Evolutionary conservation across 1,140 invertebrate species (phyloP), one percentile per base, ranked within the genome.

Genomic region (Drosophila fuyamai): DNA sequence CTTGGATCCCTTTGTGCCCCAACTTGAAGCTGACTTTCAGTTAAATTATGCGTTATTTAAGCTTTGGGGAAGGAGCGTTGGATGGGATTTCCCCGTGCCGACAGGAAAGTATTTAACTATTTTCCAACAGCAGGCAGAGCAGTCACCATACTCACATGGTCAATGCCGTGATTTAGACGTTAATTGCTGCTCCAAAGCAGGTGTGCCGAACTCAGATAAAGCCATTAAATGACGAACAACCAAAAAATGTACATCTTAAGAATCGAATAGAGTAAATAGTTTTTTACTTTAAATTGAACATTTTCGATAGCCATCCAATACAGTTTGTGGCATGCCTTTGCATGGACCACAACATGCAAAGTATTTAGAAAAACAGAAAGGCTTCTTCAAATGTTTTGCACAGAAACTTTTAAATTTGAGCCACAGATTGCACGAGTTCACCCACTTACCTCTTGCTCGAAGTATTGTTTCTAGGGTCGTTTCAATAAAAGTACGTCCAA

Each of bases 21-120:
- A 44, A 56, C 56, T 35, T 68, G 71, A 32, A 55, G 68, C 29
- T 55, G 18, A 55, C 79, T 82, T 63, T 76, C 47, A 67, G 81
- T 83, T 84, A 72, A 83, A 83, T 83, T 83, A 83, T 84, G 81
- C 81, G 80, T 67, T 73, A 70, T 47, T 40, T 51, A 16, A 53
- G 47, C 29, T 23, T 29, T n/a, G 10, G 2, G 35, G 23, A 14
- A 29, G 35, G 12, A 0, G n/a, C 3, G 1, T 5, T 4, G 29
- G 13, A 1, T 38, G 10, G 35, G 10, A 18, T 9, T 18, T 55
- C 58, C 46, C 38, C 16, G 43, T 55, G 54, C 44, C 60, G 77
- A 67, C 57, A 61, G 67, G n/a, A 50, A 79, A 73, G 77, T 78
- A 73, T 84, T 83, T 84, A 83, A 83, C 80, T 83, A 83, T 84